Evolutionary conservation across 2,113 vertebrate species (phyloP).

Genomic region (Noctilio leporinus): DNA sequence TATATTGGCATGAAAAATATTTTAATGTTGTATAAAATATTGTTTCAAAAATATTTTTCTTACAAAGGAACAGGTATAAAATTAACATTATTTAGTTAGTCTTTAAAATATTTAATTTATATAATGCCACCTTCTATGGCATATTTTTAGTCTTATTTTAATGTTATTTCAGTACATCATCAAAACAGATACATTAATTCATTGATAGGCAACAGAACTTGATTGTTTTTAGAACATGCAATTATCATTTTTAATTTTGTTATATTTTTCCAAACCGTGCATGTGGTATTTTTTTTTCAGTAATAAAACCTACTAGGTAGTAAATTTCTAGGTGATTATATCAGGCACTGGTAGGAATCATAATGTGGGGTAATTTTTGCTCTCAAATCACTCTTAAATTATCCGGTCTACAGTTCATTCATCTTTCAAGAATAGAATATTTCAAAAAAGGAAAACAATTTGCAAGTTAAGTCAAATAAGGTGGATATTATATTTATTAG

Average conservation of each 20-base stretch:
- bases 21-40: not conserved
- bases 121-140: not conserved
- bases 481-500: slow-evolving; percentile 15
- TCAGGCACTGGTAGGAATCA: not conserved
- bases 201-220: not conserved
- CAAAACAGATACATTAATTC: not conserved
- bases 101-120: not conserved
- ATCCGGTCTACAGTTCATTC: not conserved
- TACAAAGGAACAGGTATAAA: not conserved
- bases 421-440: not conserved
- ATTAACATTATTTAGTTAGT: not conserved
- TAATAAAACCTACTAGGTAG: slow-evolving; percentile 25
- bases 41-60: not conserved
- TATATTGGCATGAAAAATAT: not conserved
- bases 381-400: slow-evolving; percentile 7
- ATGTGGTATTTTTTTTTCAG: not conserved
- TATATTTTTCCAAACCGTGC: not conserved
- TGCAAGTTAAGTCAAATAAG: slow-evolving; percentile 12
- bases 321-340: slow-evolving; percentile 37
- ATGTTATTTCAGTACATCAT: not conserved
- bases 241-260: slow-evolving; percentile 4
- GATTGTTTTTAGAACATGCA: not conserved
- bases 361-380: slow-evolving; percentile 22
- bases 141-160: not conserved
- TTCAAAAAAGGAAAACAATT: slow-evolving; percentile 12